Evolutionary conservation across 1,140 invertebrate genomes (phyloP).

Genomic region (Aphelinus certus): DNA sequence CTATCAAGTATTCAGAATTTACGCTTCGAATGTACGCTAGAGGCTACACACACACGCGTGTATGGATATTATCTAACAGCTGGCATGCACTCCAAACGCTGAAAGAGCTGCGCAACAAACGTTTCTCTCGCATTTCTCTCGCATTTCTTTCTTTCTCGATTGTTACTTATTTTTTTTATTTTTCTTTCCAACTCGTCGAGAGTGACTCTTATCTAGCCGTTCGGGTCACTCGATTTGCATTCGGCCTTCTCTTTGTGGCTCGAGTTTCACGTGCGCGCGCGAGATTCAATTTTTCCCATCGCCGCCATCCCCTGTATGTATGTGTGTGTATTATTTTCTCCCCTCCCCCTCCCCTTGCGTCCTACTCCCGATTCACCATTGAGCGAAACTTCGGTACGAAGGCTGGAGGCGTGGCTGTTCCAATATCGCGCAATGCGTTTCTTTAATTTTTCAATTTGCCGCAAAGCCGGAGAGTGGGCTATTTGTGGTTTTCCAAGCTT

Average conservation of each 20-base stretch:
- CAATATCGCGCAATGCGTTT: too few relatives aligned
- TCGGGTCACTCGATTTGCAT: not conserved
- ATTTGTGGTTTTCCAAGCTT: not conserved
- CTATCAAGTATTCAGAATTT: constrained; percentile 5
- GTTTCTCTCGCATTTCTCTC: not conserved
- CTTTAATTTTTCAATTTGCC: too few relatives aligned
- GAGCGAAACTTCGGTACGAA: too few relatives aligned
- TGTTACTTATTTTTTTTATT: not conserved
- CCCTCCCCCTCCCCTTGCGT: too few relatives aligned
- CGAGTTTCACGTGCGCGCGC: too few relatives aligned
- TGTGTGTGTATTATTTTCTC: too few relatives aligned
- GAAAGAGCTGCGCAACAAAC: constrained; percentile 13
- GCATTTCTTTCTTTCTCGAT: not conserved
- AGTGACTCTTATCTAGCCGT: not conserved
- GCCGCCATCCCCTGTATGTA: too few relatives aligned
- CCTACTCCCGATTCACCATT: too few relatives aligned
- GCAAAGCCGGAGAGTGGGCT: not conserved
- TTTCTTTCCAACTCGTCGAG: not conserved
- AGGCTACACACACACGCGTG: not conserved
- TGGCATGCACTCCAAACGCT: constrained; percentile 48
- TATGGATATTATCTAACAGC: constrained; percentile 41
- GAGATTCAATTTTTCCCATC: too few relatives aligned
- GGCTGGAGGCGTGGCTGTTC: too few relatives aligned
- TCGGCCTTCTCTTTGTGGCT: not conserved
- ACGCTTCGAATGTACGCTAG: not conserved